Evolutionary conservation across 53 echinoderm and acorn worm genomes (phyloP), one percentile per base, ranked within the genome.

Genomic region (Patiria pectinifera): DNA sequence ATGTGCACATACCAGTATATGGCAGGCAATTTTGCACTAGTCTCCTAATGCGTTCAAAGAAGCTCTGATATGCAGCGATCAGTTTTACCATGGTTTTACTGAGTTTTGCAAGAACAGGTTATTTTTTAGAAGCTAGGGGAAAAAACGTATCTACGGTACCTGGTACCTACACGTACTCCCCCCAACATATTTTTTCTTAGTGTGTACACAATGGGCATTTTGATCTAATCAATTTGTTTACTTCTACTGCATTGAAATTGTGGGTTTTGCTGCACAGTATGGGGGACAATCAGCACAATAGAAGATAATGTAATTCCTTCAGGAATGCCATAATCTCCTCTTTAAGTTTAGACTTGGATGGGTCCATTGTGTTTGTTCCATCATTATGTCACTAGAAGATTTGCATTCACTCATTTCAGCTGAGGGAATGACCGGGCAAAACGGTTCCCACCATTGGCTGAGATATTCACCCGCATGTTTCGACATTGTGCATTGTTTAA

Each of bases 301-400:
- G 47, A 25, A 47, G 70, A 85, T 71, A 71, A 46, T 49, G 77
- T 87, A 53, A 76, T 75, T 49, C 87, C 87, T 21, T 76, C 23
- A 53, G 22, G 76, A 87, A 59, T 75, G 87, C 58, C 48, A 10
- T 76, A 87, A 53, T n/a, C 74, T 87, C 58, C 76, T 74, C 76
- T 76, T 59, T 58, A n/a, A 23, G 63, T 44, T 71, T 69, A 71
- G 69, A 21, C 45, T 2, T 12, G 12, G 22, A n/a, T 35, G 22
- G 21, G 3, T 4, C 58, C 19, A 19, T 82, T 70, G 43, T 66
- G 69, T 21, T 85, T 71, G 49, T 48, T 21, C 13, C n/a, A 69
- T 69, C 71, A 63, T 77, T 10, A 3, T 9, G 77, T 35, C 60
- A 60, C 60, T 35, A 35, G 35, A 22, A 14, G 23, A 35, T 83